Conservation (phyloP, 2,113 vertebrate species). For the Herpetotheres cachinnans region DNA sequence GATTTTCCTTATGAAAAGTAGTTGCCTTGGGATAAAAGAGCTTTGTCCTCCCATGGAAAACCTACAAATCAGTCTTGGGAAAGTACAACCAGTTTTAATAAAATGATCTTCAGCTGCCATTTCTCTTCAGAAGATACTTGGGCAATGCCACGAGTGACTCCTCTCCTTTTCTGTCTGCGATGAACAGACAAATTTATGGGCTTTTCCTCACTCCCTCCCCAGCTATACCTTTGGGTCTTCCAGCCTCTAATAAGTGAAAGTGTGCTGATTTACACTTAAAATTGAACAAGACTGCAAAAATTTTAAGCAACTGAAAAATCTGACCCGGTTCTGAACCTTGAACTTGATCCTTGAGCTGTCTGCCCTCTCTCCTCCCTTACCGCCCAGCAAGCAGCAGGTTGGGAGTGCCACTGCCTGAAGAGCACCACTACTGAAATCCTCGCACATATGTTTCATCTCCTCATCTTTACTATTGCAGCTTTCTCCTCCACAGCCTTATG, state of each 20-base stretch:
- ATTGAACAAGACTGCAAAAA: neutral
- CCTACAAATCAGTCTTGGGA: neutral
- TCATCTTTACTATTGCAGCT: neutral
- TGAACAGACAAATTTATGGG: neutral
- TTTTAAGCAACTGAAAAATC: neutral
- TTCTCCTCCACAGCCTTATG: neutral
- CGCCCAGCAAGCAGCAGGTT: neutral
- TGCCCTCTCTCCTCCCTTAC: neutral
- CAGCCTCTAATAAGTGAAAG: neutral
- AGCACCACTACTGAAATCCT: neutral
- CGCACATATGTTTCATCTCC: neutral
- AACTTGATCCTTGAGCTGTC: neutral
- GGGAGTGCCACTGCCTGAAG: neutral
- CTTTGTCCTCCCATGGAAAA: neutral
- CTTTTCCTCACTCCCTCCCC: neutral
- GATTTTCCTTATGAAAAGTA: neutral
- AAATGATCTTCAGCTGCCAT: neutral
- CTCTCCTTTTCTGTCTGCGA: neutral
- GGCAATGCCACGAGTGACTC: neutral
- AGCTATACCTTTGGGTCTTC: neutral
- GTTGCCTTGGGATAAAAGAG: neutral
- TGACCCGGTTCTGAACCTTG: neutral
- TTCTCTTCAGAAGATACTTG: neutral
- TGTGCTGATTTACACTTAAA: neutral
- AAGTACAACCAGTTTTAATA: neutral